Conservation (phyloP, 1,140 invertebrate species). For the Chelonus insularis region DNA sequence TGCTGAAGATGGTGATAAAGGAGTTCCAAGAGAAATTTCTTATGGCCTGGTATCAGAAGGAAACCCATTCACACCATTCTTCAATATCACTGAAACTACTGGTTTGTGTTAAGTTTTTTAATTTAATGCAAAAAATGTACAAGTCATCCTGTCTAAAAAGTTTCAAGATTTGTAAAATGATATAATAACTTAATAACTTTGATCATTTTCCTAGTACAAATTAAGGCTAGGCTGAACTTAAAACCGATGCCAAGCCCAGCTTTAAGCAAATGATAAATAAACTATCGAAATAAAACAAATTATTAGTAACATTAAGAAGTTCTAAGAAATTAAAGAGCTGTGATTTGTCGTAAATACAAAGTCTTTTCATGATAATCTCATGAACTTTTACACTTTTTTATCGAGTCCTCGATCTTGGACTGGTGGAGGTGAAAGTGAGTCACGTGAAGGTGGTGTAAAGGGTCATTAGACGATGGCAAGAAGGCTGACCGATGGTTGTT, state of each 20-base stretch:
- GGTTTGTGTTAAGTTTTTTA: conserved; percentile 60
- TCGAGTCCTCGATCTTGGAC: not conserved
- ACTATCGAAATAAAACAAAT: too few relatives aligned
- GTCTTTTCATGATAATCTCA: not conserved
- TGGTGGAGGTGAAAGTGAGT: conserved; percentile 17
- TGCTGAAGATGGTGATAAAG: conserved; percentile 88
- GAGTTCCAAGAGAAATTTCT: conserved; percentile 76
- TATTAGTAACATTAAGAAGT: too few relatives aligned
- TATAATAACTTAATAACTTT: too few relatives aligned
- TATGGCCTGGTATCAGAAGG: conserved; percentile 82
- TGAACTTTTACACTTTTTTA: not conserved
- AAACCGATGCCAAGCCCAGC: too few relatives aligned
- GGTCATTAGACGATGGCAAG: conserved; percentile 13
- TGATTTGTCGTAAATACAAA: too few relatives aligned
- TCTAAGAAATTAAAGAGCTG: too few relatives aligned
- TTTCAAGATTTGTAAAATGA: too few relatives aligned
- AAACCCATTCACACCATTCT: conserved; percentile 81
- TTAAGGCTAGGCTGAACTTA: too few relatives aligned
- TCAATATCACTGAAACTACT: conserved; percentile 79
- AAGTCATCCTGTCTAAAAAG: too few relatives aligned
- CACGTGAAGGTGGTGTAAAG: conserved; percentile 10
- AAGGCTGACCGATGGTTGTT: conserved; percentile 6
- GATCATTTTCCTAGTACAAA: too few relatives aligned
- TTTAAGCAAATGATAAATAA: too few relatives aligned
- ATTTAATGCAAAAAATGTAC: too few relatives aligned